Evolutionary conservation across 2,113 vertebrate species (phyloP).

Genomic region (Alouatta palliata): DNA sequence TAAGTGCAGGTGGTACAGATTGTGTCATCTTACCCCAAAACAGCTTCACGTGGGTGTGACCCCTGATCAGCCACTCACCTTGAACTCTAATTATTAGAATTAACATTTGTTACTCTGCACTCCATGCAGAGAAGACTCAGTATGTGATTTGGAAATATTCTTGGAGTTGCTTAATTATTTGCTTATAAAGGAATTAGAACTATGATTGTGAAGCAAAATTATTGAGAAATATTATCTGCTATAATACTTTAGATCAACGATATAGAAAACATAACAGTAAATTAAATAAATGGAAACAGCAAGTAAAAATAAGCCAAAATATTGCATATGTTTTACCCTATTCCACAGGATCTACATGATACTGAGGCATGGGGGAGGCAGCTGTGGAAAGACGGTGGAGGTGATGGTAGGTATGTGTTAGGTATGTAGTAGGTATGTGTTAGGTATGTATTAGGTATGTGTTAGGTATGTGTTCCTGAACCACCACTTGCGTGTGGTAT

Average conservation of each 20-base stretch:
- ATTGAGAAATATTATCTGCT: not conserved
- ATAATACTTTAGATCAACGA: not conserved
- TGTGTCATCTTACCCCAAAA: not conserved
- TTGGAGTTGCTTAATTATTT: not conserved
- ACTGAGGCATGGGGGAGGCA: not conserved
- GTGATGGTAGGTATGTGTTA: no score
- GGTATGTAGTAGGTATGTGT: no score
- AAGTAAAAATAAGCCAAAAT: not conserved
- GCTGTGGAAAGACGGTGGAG: not conserved
- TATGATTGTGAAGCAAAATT: not conserved
- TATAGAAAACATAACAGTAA: not conserved
- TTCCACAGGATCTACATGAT: not conserved
- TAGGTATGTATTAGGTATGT: no score
- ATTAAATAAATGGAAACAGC: not conserved
- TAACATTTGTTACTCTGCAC: not conserved
- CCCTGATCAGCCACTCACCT: accelerated
- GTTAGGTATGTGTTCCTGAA: not conserved
- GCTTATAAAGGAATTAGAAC: not conserved
- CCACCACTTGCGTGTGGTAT: not conserved
- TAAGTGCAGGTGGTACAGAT: not conserved
- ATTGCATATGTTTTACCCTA: not conserved
- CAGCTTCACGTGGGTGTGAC: not conserved
- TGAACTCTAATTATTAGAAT: no score
- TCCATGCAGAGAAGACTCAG: not conserved
- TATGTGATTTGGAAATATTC: not conserved